Base-by-base conservation (phyloP, 2,113 vertebrate species). In the Misgurnus anguillicaudatus region DNA sequence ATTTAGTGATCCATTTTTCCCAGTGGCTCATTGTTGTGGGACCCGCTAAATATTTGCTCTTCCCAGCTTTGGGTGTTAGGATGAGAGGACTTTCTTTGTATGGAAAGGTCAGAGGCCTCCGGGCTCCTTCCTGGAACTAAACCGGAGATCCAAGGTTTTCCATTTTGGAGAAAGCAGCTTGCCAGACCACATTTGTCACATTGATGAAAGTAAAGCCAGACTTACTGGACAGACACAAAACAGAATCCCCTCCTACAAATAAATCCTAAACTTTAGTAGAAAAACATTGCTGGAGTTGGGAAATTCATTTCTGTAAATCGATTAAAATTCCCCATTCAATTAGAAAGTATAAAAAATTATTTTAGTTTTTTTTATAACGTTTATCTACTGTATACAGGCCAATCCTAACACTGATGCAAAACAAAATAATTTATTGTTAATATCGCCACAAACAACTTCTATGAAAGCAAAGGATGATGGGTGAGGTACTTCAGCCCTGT, bases 41-140 rank as follows among this genome's bases (percentile, higher is more conserved):
- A 86, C 82, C 87, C 89, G 92, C 92, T 94, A 95, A 95, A 96
- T 95, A 94, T 95, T 93, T 94, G 94, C 92, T 92, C 92, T 96
- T 95, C 94, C 94, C 94, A 95, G 94, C 94, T 94, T 89, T 90
- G 89, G 85, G 89, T 89, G 91, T 89, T 87, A 88, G 91, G 91
- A 90, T 88, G 88, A 89, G 48, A 0, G 74, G 69, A 82, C 75
- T 80, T 89, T 66, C 91, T 94, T 94, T 93, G 93, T 92, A 88
- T 88, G 86, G 85, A 81, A 87, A 91, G 83, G 88, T 86, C 88
- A 86, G 84, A 86, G 86, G 85, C 87, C 85, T 69, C 87, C 85
- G 84, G 79, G 83, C 84, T 84, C 81, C 87, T 86, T 74, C 82
- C 86, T 80, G 83, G 78, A 75, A 83, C 82, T 79, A 66, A 85